Conservation (phyloP, 2,113 vertebrate species). For the Zosterops borbonicus region DNA sequence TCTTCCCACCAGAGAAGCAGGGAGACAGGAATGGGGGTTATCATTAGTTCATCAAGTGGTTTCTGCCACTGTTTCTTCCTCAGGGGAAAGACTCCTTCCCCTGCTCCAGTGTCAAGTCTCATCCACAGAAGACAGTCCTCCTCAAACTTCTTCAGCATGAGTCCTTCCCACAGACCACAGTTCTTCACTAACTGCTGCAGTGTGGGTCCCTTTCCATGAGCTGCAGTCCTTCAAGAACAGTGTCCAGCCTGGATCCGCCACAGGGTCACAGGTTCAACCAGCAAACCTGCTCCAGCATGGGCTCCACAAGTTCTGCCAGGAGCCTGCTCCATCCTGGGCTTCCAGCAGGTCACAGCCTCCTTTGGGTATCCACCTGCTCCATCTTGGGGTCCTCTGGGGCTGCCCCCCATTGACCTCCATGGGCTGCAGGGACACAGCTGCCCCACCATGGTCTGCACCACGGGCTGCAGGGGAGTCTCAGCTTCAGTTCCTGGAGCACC, state of each 20-base stretch:
- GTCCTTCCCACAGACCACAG: background rate
- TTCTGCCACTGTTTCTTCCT: background rate
- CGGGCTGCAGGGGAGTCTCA: background rate
- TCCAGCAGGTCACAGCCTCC: background rate
- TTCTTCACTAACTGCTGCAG: background rate
- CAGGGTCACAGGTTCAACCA: background rate
- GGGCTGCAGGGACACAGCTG: background rate
- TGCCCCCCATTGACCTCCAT: accelerated
- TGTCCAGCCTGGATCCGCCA: background rate
- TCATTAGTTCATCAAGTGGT: background rate
- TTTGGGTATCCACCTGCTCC: background rate
- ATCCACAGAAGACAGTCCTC: background rate
- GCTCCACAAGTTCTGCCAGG: background rate
- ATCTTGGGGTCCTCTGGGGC: background rate
- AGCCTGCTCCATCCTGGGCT: background rate
- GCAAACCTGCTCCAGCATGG: background rate
- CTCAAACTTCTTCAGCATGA: background rate
- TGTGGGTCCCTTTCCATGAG: background rate
- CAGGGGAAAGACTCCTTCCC: background rate
- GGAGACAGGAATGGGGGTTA: background rate
- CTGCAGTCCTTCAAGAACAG: background rate
- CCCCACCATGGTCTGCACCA: background rate
- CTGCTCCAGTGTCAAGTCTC: background rate
- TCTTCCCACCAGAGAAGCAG: accelerated
- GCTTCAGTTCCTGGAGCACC: background rate